Evolutionary conservation across 2,113 vertebrate genomes (phyloP).

Genomic region (Rhea pennata): DNA sequence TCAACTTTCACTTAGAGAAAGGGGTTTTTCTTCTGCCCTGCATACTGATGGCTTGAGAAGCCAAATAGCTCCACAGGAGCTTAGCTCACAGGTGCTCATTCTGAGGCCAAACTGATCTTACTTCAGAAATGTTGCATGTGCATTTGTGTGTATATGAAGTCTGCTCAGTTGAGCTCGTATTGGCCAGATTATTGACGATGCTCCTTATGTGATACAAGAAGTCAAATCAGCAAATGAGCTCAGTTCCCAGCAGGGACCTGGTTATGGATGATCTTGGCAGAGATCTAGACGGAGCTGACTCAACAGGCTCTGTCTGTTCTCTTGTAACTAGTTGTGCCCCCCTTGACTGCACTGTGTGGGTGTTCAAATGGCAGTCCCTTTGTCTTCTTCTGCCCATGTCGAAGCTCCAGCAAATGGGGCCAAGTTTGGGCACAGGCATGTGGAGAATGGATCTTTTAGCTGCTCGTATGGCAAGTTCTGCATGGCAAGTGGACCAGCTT

Average conservation of each 20-base stretch:
- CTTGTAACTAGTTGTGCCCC: not conserved
- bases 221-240: not conserved
- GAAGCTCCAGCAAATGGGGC: not conserved
- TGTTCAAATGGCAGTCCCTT: not conserved
- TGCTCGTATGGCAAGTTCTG: not conserved
- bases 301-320: not conserved
- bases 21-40: not conserved
- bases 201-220: not conserved
- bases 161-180: not conserved
- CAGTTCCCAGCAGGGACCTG: not conserved
- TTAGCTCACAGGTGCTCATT: not conserved
- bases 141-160: accelerated
- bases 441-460: not conserved
- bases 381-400: not conserved
- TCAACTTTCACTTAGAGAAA: not conserved
- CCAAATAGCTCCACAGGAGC: not conserved
- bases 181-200: not conserved
- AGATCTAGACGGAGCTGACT: not conserved
- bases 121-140: accelerated
- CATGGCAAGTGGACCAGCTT: not conserved
- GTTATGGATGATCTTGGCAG: not conserved
- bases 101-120: not conserved
- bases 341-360: not conserved
- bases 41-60: no score
- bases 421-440: not conserved